Evolutionary conservation across 2,797 vertebrate species (phyloP), one percentile per base, ranked within the genome.

Genomic region (Crax fasciolata): DNA sequence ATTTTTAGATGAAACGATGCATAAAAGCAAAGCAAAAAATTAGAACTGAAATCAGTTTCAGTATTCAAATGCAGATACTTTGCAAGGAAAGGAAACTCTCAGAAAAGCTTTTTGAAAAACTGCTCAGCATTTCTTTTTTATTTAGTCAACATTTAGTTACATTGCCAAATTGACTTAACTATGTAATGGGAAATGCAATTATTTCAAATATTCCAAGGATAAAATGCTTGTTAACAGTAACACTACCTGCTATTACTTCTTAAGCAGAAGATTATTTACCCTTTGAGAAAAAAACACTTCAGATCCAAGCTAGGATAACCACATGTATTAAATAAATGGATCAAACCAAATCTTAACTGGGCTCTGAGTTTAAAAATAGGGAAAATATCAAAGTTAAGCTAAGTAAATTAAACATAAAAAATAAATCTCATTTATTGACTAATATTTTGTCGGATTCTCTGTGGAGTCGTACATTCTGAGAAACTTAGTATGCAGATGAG

Each of bases 1-100:
- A 51, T 6, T 92, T 90, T 44, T 13, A 87, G 46, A 72, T 44
- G 44, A 76, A 86, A 92, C 0, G n/a, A 61, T 19, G 13, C 24
- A 71, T 28, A 52, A 54, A 41, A n/a, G 9, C 12, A 28, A 13
- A 41, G 28, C 55, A 57, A 57, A 76, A 92, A 90, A 84, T 67
- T 67, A 89, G 86, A 93, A 93, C 39, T 80, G 74, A 93, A 87
- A 72, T 51, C 58, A 51, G 71, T 93, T 90, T 88, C 59, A 70
- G 43, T 86, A 89, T 84, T 86, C 55, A 93, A 93, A 83, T 74
- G 52, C 13, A 73, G 30, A 74, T 75, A 75, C 20, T 88, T 8
- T 79, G 27, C 30, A 79, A 66, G 39, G 19, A 93, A 87, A 32
- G 32, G 55, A 91, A 91, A 82, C 82, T 54, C 77, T 86, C 67